Evolutionary conservation across 2,888 invertebrate genomes (phyloP).

Genomic region (Agrochola litura): DNA sequence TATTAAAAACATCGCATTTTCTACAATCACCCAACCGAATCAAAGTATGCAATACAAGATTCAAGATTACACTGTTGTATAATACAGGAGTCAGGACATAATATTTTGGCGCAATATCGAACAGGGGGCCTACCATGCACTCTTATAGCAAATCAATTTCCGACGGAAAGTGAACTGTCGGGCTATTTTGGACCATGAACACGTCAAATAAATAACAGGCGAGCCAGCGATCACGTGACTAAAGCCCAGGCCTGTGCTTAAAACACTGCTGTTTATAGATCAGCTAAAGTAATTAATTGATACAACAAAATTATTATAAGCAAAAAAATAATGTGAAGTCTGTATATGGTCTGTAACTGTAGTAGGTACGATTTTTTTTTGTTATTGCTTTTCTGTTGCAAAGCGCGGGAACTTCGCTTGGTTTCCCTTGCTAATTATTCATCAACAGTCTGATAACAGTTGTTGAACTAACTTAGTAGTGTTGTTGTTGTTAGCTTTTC

Average conservation of each 20-base stretch:
- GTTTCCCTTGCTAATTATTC: slow-evolving; percentile 37
- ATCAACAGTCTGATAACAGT: slow-evolving; percentile 5
- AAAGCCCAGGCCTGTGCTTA: too few species aligned
- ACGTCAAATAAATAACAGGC: too few species aligned
- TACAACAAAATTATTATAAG: not conserved
- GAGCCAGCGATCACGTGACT: too few species aligned
- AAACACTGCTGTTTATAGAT: not conserved
- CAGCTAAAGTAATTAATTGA: not conserved
- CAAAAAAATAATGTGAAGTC: not conserved
- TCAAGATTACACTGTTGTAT: not conserved
- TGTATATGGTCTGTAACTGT: not conserved
- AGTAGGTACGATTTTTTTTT: not conserved
- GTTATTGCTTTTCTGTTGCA: slow-evolving; percentile 9
- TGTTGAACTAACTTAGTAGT: not conserved
- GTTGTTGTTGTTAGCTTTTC: not conserved
- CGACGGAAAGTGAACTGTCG: too few species aligned
- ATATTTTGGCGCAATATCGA: not conserved
- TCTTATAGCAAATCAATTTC: too few species aligned
- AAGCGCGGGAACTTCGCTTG: slow-evolving; percentile 26
- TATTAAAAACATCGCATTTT: not conserved
- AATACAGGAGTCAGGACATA: not conserved
- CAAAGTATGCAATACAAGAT: not conserved
- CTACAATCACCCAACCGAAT: too few species aligned
- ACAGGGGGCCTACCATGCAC: too few species aligned
- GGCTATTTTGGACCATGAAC: too few species aligned